Base-by-base conservation (phyloP, 2,113 vertebrate genomes). In the Microtus ochrogaster region DNA sequence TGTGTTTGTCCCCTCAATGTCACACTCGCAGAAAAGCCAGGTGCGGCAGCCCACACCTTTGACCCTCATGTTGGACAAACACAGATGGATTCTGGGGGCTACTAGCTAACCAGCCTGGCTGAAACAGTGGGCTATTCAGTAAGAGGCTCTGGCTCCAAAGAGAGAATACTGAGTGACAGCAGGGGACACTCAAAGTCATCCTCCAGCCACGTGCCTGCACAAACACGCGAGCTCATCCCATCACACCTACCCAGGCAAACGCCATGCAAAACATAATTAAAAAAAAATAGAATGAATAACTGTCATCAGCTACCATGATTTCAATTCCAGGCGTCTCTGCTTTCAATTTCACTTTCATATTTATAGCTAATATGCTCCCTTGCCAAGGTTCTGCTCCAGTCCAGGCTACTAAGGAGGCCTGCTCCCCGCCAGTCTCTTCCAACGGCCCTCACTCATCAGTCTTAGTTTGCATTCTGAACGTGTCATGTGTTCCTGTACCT, bases 391-490 rank as follows among this genome's bases (percentile, higher is more conserved):
- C 88, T 91, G 22, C 44, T 91, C 41, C 7, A 61, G 68, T 12
- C 0, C 44, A 16, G 26, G 9, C 73, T 47, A 9, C 9, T 33
- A 14, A 5, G 87, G 17, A 61, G 36, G 55, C 28, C 21, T 22
- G 14, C 78, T 41, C 3, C 6, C 77, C 36, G 5, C 39, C 68
- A 13, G 24, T 55, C 9, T 2, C 61, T 19, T 44, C n/a, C 41
- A 39, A 61, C 22, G 2, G 41, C 21, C 4, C 19, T 6, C 0
- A 21, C 8, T 10, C 39, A n/a, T 2, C 6, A 9, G 2, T 28
- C 21, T 0, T 17, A 36, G 7, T 8, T 44, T 2, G 7, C 85
- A 73, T 94, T 63, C 90, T 49, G 17, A 52, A 47, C 1, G 3
- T 73, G 84, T 55, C n/a, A 17, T 6, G 9, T 4, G 2, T 3